Conservation (phyloP, 1,140 invertebrate genomes). For the Thaumatotibia leucotreta region DNA sequence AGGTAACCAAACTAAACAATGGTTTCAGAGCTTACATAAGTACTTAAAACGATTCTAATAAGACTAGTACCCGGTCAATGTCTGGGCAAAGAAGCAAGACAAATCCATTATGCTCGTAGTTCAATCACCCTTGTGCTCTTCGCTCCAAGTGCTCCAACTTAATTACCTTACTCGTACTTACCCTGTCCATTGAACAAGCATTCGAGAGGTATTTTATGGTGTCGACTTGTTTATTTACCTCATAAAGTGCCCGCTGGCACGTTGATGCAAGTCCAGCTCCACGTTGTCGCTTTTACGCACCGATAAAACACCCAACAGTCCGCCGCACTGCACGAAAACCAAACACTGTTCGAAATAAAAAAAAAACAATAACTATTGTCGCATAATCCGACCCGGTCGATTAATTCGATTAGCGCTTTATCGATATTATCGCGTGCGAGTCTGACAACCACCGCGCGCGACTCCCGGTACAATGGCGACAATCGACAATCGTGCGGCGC, state of each 20-base stretch:
- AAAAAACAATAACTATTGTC: conserved; percentile 27
- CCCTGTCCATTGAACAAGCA: neutral
- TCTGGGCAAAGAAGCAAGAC: conserved; percentile 13
- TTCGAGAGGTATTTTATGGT: conserved; percentile 14
- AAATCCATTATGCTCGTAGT: conserved; percentile 31
- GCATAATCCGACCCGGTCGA: conserved; percentile 40
- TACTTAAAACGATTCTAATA: neutral
- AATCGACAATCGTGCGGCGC: conserved; percentile 67
- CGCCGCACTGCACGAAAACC: conserved; percentile 42
- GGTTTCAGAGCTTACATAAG: neutral
- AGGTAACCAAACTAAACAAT: too few species aligned
- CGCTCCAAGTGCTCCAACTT: too few species aligned
- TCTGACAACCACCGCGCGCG: conserved; percentile 53
- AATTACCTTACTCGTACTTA: neutral
- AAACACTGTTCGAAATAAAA: conserved; percentile 37
- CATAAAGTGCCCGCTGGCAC: conserved; percentile 73
- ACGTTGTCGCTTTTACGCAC: conserved; percentile 38
- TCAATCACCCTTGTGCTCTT: conserved; percentile 26
- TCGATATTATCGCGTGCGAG: conserved; percentile 53
- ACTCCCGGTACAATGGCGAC: conserved; percentile 66
- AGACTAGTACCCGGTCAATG: neutral
- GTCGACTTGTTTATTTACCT: conserved; percentile 40
- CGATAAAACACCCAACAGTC: conserved; percentile 31
- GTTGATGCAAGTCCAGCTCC: conserved; percentile 70
- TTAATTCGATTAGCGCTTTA: conserved; percentile 39